Conservation (phyloP, 2,888 invertebrate species). For the Tenthredo amoena region DNA sequence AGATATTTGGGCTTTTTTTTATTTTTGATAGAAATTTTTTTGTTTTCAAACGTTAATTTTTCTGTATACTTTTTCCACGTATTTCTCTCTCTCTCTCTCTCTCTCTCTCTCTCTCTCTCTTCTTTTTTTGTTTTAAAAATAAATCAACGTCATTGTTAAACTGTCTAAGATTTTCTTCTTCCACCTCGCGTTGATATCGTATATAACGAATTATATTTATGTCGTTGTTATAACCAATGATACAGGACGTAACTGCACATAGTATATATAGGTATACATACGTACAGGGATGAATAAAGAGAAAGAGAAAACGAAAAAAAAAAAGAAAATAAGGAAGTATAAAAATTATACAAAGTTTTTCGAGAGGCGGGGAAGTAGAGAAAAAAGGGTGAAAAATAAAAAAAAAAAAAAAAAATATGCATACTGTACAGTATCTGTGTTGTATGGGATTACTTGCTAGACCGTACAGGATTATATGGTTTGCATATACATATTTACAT, state of each 20-base stretch:
- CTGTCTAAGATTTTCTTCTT: not conserved
- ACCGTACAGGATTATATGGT: constrained; percentile 3
- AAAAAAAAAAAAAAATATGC: not conserved
- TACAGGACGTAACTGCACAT: not conserved
- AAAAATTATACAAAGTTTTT: constrained; percentile 26
- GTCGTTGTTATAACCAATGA: not conserved
- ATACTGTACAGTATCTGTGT: not conserved
- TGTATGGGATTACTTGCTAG: constrained; percentile 16
- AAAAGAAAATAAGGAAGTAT: not conserved
- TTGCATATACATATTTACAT: not conserved
- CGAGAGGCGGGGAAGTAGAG: not conserved
- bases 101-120: not conserved
- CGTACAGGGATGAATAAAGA: not conserved
- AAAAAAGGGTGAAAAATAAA: not conserved
- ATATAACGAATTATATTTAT: not conserved
- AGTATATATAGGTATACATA: too few relatives aligned
- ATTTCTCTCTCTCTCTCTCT: too few relatives aligned
- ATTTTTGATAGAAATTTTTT: not conserved
- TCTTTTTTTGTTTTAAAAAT: not conserved
- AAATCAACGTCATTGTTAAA: not conserved
- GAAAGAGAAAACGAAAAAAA: not conserved
- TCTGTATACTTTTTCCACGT: not conserved
- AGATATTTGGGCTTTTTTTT: not conserved
- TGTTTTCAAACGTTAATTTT: not conserved
- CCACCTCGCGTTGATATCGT: not conserved